These are phyloP conservation scores for Acanthosepion lycidas DNA, from an alignment of 2,888 invertebrate genomes.

Conservation along the genomic window DNA sequence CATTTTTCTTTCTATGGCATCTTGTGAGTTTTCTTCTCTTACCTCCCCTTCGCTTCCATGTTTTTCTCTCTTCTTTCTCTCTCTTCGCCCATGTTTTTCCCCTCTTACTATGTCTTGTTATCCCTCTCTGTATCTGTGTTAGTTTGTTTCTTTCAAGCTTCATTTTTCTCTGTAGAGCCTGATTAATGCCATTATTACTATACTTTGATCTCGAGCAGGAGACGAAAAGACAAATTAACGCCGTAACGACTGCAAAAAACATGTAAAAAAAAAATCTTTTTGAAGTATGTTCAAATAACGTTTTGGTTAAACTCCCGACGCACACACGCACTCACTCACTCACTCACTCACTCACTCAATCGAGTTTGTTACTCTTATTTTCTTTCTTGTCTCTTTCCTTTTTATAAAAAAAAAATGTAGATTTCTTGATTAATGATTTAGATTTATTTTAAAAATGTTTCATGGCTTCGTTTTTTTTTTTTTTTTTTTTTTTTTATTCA, in stretches of 20 bases:
- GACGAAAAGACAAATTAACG: background rate
- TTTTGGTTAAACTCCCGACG: background rate
- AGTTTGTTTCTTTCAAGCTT: background rate
- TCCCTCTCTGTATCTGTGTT: background rate
- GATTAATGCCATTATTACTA: slow-evolving; percentile 13
- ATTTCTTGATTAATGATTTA: background rate
- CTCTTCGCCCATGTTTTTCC: background rate
- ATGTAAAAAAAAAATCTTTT: too few relatives aligned
- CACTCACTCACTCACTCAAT: background rate
- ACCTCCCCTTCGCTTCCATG: slow-evolving; percentile 22
- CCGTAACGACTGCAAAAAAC: background rate
- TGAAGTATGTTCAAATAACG: background rate
- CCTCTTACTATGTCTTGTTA: background rate
- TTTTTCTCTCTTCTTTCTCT: slow-evolving; percentile 5
- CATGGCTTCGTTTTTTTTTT: background rate
- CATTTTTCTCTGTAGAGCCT: background rate
- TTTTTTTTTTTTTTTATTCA: background rate
- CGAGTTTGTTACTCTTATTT: too few relatives aligned
- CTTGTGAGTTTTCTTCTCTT: background rate
- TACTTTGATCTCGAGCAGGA: background rate
- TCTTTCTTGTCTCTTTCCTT: background rate
- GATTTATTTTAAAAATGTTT: background rate
- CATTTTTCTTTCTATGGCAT: too few relatives aligned
- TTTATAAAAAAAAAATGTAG: background rate
- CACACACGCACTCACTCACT: background rate